A percentile compares a stretch with the other conserved stretches of the same genome.
Conservation (phyloP, 2,797 vertebrate species). For the Pangasius djambal region DNA sequence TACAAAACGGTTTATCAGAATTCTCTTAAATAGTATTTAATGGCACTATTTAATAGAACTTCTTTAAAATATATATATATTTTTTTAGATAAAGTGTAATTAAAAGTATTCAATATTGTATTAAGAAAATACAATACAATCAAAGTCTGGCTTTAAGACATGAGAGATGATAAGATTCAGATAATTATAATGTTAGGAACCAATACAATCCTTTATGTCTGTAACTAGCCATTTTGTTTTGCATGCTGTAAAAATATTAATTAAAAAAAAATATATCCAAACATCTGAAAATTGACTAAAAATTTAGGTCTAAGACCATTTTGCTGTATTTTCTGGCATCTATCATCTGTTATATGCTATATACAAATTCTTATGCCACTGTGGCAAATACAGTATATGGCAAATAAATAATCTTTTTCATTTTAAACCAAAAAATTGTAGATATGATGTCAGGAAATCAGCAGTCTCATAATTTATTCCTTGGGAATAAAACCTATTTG, state of each 20-base stretch:
- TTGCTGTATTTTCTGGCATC: not conserved
- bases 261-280: not conserved
- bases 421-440: not conserved
- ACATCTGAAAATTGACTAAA: not conserved
- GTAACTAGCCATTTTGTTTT: not conserved
- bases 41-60: too few species aligned
- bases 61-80: too few species aligned
- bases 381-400: too few species aligned
- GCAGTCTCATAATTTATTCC: conserved; percentile 33
- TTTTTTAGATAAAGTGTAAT: not conserved
- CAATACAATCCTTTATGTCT: not conserved
- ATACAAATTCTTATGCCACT: not conserved
- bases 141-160: not conserved
- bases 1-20: not conserved
- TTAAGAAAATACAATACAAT: not conserved
- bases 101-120: not conserved
- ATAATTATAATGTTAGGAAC: not conserved
- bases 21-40: not conserved
- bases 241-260: not conserved
- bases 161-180: not conserved
- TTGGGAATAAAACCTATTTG: conserved; percentile 24
- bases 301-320: not conserved
- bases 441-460: conserved; percentile 3
- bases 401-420: not conserved
- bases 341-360: not conserved